Base-by-base conservation (phyloP, 2,113 vertebrate species). In the Engystomops pustulosus region DNA sequence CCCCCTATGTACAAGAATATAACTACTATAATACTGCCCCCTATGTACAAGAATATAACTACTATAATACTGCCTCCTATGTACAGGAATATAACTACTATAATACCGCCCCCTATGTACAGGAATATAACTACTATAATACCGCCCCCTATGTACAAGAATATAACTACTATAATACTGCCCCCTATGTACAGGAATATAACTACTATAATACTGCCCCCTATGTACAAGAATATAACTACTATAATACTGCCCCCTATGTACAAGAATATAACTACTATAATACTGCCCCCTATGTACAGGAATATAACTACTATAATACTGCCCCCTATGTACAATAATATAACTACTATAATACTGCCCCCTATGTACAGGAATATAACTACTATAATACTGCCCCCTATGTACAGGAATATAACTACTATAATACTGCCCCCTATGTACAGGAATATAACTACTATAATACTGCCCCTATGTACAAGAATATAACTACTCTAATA, bases 341-440 rank as follows among this genome's bases (percentile, higher is more conserved):
- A 58, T 58, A 58, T 58, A 58, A 58, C 53, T 58, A 58, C 53
- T 25, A 58, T 58, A 58, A 58, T 58, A 58, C 53, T 58, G n/a
- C 53, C 2, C 53, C 47, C n/a, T 18, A 49, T 49, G 47, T 49
- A 53, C 49, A 53, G n/a, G 49, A 53, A 53, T 53, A 53, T 53
- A 53, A 53, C 49, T 53, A 53, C 49, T 53, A 53, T 53, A 53
- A 53, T 53, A 53, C 49, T 53, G 49, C 6, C 5, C n/a, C 49
- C 18, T 53, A 53, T 53, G 1, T 53, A 53, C 49, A 53, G 7
- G 49, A 53, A 53, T 53, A 53, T 53, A 53, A 53, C 49, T 53
- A 53, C 49, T 53, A 53, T n/a, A 53, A 53, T 53, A 53, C 49
- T 53, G 18, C 20, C 47, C 8, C n/a, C n/a, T n/a, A 18, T 49